These are phyloP conservation scores for Drosophila subpulchrella DNA, from an alignment of 1,140 invertebrate genomes.

Conservation along the genomic window DNA sequence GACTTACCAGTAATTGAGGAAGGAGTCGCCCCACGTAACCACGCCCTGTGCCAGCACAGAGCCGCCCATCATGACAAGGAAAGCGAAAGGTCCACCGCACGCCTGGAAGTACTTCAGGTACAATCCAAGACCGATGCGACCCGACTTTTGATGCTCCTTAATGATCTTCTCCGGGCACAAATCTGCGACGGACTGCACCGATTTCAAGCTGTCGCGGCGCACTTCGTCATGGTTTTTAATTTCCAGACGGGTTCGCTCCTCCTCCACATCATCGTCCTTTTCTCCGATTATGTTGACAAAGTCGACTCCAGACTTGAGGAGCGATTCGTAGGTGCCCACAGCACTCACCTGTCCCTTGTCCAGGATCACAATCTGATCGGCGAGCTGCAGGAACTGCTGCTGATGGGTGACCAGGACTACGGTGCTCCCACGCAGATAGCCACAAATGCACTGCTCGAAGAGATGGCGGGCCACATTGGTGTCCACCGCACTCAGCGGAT, in stretches of 20 bases:
- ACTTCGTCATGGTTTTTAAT: too few relatives aligned
- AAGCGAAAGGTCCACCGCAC: constrained; percentile 85
- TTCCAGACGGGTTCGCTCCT: constrained; percentile 45
- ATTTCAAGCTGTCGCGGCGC: constrained; percentile 9
- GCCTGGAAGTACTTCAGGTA: constrained; percentile 88
- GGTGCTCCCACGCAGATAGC: constrained; percentile 89
- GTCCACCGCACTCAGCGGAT: too few relatives aligned
- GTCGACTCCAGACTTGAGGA: constrained; percentile 87
- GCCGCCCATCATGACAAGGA: constrained; percentile 85
- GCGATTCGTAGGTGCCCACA: constrained; percentile 87
- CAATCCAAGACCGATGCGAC: constrained; percentile 86
- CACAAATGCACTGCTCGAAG: constrained; percentile 89
- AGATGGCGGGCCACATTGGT: too few relatives aligned
- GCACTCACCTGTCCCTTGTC: constrained; percentile 87
- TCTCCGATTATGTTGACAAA: constrained; percentile 87
- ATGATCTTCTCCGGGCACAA: constrained; percentile 85
- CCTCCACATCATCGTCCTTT: constrained; percentile 84
- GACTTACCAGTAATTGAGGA: constrained; percentile 87
- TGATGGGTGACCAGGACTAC: constrained; percentile 93
- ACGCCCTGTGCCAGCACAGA: constrained; percentile 86
- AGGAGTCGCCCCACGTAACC: constrained; percentile 88
- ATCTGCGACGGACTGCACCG: constrained; percentile 86
- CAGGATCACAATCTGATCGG: constrained; percentile 89
- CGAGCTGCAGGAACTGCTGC: constrained; percentile 92
- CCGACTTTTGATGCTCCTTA: constrained; percentile 86